A percentile compares a stretch with the other conserved stretches of the same genome.
Evolutionary conservation across 2,797 vertebrate genomes (phyloP).

Genomic region (Falco concolor): DNA sequence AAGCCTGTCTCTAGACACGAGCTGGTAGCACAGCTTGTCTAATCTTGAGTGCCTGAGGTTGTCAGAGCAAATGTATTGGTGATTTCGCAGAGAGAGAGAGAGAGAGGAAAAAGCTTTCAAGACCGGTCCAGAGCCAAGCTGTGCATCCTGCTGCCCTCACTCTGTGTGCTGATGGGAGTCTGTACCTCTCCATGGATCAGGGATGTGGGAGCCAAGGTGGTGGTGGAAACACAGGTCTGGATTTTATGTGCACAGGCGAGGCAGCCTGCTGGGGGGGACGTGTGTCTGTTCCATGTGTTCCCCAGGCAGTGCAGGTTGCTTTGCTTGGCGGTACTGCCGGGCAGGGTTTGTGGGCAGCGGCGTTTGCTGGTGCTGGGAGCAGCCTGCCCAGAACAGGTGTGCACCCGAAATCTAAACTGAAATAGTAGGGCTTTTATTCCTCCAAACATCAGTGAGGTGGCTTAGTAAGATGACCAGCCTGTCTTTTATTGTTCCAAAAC

Average conservation of each 20-base stretch:
- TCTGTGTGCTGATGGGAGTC: background rate
- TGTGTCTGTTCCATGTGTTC: background rate
- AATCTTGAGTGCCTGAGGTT: background rate
- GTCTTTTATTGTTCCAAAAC: background rate
- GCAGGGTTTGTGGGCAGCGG: background rate
- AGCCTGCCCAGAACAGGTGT: background rate
- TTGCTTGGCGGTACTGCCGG: fast-evolving
- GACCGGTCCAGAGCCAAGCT: background rate
- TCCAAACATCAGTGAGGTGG: background rate
- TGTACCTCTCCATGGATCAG: background rate
- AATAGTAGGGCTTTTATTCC: background rate
- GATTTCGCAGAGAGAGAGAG: background rate
- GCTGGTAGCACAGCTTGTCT: background rate
- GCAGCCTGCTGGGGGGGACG: background rate
- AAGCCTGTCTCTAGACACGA: background rate
- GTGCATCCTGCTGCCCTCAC: background rate
- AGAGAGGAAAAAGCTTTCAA: background rate
- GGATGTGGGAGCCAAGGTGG: background rate
- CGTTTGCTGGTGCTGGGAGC: background rate
- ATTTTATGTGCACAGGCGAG: background rate
- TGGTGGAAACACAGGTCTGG: background rate
- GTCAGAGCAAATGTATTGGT: background rate
- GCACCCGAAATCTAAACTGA: background rate
- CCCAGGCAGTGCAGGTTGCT: background rate
- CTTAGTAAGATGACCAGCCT: background rate